phyloP scores from a whole-genome alignment of 2,888 invertebrate species.

The Drosophila fungiperda region DNA sequence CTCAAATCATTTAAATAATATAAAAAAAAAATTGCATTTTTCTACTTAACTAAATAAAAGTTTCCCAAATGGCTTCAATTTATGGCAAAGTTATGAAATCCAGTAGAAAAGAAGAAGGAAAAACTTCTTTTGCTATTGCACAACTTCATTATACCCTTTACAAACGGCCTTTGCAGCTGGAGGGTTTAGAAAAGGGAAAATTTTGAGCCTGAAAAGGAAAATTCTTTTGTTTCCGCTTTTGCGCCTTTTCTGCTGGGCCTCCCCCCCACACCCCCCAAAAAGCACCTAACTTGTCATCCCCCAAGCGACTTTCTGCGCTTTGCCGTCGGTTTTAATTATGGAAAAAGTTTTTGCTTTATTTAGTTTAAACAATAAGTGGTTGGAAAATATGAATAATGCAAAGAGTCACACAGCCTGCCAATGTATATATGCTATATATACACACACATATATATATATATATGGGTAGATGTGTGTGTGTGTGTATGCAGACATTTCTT shows the following conservation, averaged over 20 bases:
- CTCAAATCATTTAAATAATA: too few species aligned
- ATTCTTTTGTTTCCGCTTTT: conserved; percentile 67
- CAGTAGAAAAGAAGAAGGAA: not conserved
- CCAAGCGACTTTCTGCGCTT: conserved; percentile 40
- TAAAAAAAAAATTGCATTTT: accelerated
- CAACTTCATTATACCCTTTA: conserved; percentile 13
- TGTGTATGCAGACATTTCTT: conserved; percentile 55
- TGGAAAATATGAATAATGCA: conserved; percentile 75
- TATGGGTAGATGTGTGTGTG: conserved; percentile 12
- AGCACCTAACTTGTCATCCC: not conserved
- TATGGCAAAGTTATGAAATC: not conserved
- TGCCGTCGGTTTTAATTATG: conserved; percentile 75
- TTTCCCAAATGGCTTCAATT: not conserved
- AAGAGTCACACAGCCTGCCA: conserved; percentile 47
- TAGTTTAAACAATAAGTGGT: conserved; percentile 76
- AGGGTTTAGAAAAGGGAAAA: conserved; percentile 38
- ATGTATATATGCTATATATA: conserved; percentile 14
- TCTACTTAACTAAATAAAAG: not conserved
- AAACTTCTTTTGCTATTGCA: not conserved
- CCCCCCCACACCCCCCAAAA: not conserved
- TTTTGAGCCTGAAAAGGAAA: conserved; percentile 52
- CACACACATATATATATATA: not conserved
- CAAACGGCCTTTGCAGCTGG: not conserved
- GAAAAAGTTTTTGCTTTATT: conserved; percentile 79
- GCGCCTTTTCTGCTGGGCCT: conserved; percentile 38